phyloP scores from a whole-genome alignment of 37 sponge, comb jelly and placozoan genomes.

The Halisarca cf. caerulea region DNA sequence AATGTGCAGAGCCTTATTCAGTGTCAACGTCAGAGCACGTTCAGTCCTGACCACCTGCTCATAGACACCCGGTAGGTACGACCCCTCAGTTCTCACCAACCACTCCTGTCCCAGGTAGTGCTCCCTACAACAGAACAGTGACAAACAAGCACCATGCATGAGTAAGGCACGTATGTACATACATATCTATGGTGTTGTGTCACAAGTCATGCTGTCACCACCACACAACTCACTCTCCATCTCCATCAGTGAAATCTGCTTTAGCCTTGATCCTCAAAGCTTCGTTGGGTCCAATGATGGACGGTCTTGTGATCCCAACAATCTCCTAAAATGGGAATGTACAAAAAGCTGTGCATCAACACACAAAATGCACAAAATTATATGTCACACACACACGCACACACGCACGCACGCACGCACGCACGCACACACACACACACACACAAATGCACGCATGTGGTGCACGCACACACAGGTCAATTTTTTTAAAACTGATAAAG shows the following conservation, averaged over 20 bases:
- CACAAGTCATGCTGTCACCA: slow-evolving; percentile 6
- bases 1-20: slow-evolving; percentile 78
- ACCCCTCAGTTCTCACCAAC: slow-evolving; percentile 86
- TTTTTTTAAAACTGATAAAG: no score
- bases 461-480: no score
- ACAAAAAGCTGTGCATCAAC: not conserved
- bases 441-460: no score
- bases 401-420: not conserved
- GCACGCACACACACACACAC: no score
- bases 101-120: slow-evolving; percentile 84
- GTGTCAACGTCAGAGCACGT: slow-evolving; percentile 68
- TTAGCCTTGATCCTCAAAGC: slow-evolving; percentile 76
- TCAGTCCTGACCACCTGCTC: slow-evolving; percentile 72
- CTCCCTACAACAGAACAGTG: slow-evolving; percentile 1
- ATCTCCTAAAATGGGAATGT: slow-evolving; percentile 45
- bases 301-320: slow-evolving; percentile 42
- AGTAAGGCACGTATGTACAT: not conserved
- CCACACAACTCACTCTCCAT: slow-evolving; percentile 46
- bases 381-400: not conserved
- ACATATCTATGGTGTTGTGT: not conserved
- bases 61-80: slow-evolving; percentile 84
- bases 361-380: no score
- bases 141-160: not conserved
- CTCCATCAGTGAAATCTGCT: slow-evolving; percentile 56
- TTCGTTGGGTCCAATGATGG: slow-evolving; percentile 63